phyloP scores from a whole-genome alignment of 2,113 vertebrate species.

The Procapra przewalskii region DNA sequence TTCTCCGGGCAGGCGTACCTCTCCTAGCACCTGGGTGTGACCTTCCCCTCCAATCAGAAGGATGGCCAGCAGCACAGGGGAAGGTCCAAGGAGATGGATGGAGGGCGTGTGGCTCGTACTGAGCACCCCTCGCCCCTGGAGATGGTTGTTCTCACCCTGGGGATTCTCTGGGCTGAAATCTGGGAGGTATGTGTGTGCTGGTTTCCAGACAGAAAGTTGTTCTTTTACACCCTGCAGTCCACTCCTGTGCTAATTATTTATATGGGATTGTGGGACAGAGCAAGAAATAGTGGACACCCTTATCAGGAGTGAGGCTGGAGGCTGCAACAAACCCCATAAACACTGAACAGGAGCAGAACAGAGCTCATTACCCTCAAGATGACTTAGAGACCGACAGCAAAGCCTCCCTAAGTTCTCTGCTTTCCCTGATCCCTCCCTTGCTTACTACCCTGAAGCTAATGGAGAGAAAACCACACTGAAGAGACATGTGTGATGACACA shows the following conservation, averaged over 20 bases:
- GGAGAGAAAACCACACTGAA: background rate
- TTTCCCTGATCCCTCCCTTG: rapidly evolving
- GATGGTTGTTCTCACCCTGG: background rate
- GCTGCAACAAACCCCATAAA: rapidly evolving
- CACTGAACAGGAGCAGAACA: rapidly evolving
- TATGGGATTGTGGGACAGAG: background rate
- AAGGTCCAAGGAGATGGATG: rapidly evolving
- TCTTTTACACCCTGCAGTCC: background rate
- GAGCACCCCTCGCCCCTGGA: background rate
- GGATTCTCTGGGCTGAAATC: background rate
- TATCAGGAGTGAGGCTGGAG: rapidly evolving
- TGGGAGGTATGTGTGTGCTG: rapidly evolving
- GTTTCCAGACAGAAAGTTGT: background rate
- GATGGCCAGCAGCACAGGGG: background rate
- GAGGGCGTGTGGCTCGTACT: background rate
- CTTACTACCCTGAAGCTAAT: rapidly evolving
- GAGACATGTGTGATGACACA: rapidly evolving
- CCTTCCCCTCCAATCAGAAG: rapidly evolving
- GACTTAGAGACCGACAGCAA: background rate
- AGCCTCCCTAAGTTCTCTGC: background rate
- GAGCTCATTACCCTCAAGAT: no score
- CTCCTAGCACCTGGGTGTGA: background rate
- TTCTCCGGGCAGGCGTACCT: background rate
- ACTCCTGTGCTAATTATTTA: background rate
- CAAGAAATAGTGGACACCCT: background rate